Conservation (phyloP, 2,888 invertebrate species). For the Heliconius erato region DNA sequence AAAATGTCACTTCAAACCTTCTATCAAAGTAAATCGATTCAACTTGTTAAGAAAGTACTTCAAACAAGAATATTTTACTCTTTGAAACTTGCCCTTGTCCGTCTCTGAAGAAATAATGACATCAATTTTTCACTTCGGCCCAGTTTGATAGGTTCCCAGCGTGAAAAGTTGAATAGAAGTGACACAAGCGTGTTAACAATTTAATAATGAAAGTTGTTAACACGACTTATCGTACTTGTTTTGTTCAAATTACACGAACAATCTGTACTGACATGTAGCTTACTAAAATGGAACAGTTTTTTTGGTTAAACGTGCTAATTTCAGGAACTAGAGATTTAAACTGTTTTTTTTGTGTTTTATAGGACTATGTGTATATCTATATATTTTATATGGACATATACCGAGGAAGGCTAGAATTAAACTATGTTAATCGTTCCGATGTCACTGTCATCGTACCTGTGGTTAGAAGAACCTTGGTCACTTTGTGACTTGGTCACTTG, state of each 20-base stretch:
- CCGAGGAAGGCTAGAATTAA: no score
- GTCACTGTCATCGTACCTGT: no score
- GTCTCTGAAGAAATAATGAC: constrained; percentile 30
- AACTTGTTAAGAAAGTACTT: constrained; percentile 30
- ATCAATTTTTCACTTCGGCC: constrained; percentile 39
- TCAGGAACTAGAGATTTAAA: no score
- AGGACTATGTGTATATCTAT: no score
- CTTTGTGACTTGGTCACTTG: no score
- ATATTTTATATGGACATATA: no score
- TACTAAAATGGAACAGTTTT: not conserved
- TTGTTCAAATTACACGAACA: not conserved
- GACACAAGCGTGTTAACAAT: not conserved
- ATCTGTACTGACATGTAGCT: not conserved
- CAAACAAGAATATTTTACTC: constrained; percentile 36
- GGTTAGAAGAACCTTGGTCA: no score
- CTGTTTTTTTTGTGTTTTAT: no score
- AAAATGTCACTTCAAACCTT: constrained; percentile 17
- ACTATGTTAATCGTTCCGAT: no score
- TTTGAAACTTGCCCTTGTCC: constrained; percentile 28
- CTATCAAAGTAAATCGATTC: constrained; percentile 28
- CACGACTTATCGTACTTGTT: no score
- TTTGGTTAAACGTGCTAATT: no score
- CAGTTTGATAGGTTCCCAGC: constrained; percentile 22
- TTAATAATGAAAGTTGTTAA: constrained; percentile 1
- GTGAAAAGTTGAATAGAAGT: constrained; percentile 7